Evolutionary conservation across 2,888 invertebrate genomes (phyloP).

Genomic region (Drosophila trichaetosa): DNA sequence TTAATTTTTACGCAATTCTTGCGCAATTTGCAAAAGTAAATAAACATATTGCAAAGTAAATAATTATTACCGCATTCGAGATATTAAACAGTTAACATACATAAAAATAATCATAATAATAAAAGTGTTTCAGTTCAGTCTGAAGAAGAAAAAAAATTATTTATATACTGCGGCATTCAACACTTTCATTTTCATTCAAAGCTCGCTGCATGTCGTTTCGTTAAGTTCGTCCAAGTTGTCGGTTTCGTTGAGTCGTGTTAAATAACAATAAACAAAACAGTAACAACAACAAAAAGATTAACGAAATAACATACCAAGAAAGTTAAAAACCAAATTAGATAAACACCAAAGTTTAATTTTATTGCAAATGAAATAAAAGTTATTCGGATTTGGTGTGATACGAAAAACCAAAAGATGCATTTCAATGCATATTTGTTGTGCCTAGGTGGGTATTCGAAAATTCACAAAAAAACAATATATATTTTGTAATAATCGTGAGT

Average conservation of each 20-base stretch:
- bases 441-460: constrained; percentile 66
- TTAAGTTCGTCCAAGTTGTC: constrained; percentile 42
- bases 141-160: constrained; percentile 29
- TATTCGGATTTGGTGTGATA: constrained; percentile 9
- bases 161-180: constrained; percentile 54
- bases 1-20: constrained; percentile 37
- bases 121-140: constrained; percentile 15
- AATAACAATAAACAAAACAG: constrained; percentile 67
- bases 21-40: constrained; percentile 56
- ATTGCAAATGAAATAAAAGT: constrained; percentile 47
- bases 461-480: constrained; percentile 8
- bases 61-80: constrained; percentile 60
- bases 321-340: constrained; percentile 32
- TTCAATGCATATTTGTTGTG: constrained; percentile 61
- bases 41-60: constrained; percentile 47
- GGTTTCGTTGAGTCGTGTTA: constrained; percentile 68
- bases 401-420: constrained; percentile 57
- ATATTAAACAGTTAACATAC: constrained; percentile 39
- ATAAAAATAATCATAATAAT: constrained; percentile 18
- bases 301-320: constrained; percentile 34
- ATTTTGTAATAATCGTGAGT: constrained; percentile 50
- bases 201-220: constrained; percentile 42
- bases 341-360: neutral
- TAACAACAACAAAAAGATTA: constrained; percentile 13
- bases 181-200: constrained; percentile 75